Base-by-base conservation (phyloP, 2,888 invertebrate species). In the Aleiodes testaceus region DNA sequence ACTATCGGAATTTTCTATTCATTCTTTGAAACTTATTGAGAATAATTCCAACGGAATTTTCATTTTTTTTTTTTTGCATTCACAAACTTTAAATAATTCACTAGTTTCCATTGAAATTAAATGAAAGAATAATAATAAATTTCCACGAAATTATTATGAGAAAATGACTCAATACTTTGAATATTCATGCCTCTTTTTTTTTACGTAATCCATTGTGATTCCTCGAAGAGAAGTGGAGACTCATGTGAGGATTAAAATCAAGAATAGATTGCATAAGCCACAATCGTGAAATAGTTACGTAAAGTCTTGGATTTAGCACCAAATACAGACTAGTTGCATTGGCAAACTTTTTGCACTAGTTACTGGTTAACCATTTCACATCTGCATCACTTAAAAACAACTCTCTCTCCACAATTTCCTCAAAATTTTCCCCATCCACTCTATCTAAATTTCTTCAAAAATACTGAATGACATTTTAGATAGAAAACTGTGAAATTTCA, bases 181-280 rank as follows among this genome's bases (percentile, higher is more conserved):
- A 36, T 9, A 36, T 1, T 36, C 4, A 36, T 9, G 0, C 2
- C 12, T 16, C 11, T 9, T 11, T 64, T 20, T 6, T 49, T 47
- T 65, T 53, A 9, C 50, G 30, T 22, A 64, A 45, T 42, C 16
- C 11, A 36, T 36, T 36, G 36, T 66, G n/a, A 49, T 66, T 6
- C 26, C 36, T 36, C 50, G 36, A 45, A 47, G 22, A 20, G 36
- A 2, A 11, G 12, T 20, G 30, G 52, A 36, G 36, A 49, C 14
- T 45, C 49, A 50, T 45, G n/a, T 49, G 16, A 30, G 45, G 26
- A 66, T 49, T 66, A 67, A 68, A 71, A 72, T 74, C 53, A 76
- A 74, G 72, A 76, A 71, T 74, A 9, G 65, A 69, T 74, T 74
- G 50, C 36, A 45, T 50, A 26, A 64, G 45, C 22, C 42, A 18